These are phyloP conservation scores for Enteromius trimaculatus DNA, from an alignment of 2,797 vertebrate species.

Conservation along the genomic window DNA sequence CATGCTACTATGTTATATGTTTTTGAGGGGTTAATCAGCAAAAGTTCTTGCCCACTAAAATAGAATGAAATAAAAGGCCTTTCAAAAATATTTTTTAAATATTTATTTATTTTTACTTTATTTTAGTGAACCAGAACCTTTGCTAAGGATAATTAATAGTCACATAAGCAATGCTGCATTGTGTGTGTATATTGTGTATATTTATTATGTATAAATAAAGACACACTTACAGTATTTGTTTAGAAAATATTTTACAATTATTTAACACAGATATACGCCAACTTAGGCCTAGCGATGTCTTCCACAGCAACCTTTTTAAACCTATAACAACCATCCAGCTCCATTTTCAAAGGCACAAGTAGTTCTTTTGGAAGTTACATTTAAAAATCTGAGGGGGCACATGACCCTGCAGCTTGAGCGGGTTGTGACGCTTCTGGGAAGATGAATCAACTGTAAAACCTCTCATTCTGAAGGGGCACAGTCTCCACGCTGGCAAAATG, in stretches of 20 bases:
- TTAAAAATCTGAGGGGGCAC: conserved; percentile 5
- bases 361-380: not conserved
- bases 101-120: too few species aligned
- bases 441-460: conserved; percentile 21
- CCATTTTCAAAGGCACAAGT: not conserved
- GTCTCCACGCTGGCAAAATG: not conserved
- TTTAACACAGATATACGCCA: not conserved
- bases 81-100: not conserved
- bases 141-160: not conserved
- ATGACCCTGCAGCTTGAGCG: not conserved
- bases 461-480: conserved; percentile 2
- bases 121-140: not conserved
- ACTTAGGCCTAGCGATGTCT: not conserved
- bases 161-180: not conserved
- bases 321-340: not conserved
- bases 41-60: not conserved
- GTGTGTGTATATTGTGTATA: too few species aligned
- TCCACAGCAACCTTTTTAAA: not conserved
- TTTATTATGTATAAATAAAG: too few species aligned
- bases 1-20: not conserved
- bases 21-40: not conserved
- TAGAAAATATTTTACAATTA: too few species aligned
- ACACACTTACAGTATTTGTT: too few species aligned
- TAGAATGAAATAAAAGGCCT: not conserved
- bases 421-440: not conserved